Base-by-base conservation (phyloP, 2,797 vertebrate genomes). In the Anguilla marmorata region DNA sequence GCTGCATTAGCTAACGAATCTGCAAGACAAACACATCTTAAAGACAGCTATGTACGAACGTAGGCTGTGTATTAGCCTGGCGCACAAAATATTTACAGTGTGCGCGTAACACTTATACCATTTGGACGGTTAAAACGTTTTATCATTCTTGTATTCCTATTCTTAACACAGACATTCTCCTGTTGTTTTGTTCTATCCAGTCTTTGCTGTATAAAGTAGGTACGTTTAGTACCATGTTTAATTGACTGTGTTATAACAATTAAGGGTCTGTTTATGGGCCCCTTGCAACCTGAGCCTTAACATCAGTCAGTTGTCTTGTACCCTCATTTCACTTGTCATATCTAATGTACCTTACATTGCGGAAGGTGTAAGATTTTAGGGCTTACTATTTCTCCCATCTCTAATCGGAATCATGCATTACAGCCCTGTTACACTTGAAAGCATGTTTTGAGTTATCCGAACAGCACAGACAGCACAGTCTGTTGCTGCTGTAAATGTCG, bases 1-100 rank as follows among this genome's bases (percentile, higher is more conserved):
- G 85, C 50, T 90, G 90, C 91, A 91, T 50, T 80, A 86, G 86
- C 76, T 82, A 33, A 83, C 79, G 86, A 90, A 88, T 63, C 24
- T 14, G 2, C n/a, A 50, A 56, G 30, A 76, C 85, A 56, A 56
- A 56, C 50, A 56, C 27, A 79, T 37, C 83, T 79, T 85, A 74
- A 76, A 85, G 24, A 79, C 50, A 12, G 16, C 69, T 74, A 45
- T 88, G 79, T 85, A 88, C 84, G 50, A 37, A 79, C 72, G 27
- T 69, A 69, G 52, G 52, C 19, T 69, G 21, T 76, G 30, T 5
- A 79, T 56, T n/a, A 27, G 63, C n/a, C 63, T 69, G 6, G 27
- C 37, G 6, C 12, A 48, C 33, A 54, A 58, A n/a, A 76, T 74
- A 52, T 69, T 5, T 85, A 50, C 30, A 79, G 3, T 82, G 4